Evolutionary conservation across 2,797 vertebrate genomes (phyloP).

Genomic region (Sylvilagus floridanus): DNA sequence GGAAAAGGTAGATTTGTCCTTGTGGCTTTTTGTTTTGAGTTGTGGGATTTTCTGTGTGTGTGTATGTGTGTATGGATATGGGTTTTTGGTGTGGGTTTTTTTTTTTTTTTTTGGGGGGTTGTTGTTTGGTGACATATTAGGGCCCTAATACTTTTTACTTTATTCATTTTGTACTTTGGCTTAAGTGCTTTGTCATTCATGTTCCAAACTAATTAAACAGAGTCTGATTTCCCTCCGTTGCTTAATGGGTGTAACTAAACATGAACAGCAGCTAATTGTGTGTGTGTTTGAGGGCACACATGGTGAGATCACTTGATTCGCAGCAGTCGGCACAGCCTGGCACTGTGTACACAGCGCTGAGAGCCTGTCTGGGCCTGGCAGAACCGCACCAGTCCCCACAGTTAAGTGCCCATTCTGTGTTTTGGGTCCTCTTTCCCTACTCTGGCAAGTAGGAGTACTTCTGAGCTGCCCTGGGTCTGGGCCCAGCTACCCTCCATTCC

Average conservation of each 20-base stretch:
- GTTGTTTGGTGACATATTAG: not conserved
- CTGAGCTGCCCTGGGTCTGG: not conserved
- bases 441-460: not conserved
- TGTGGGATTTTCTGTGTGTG: not conserved
- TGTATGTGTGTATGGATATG: not conserved
- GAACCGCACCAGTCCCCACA: accelerated
- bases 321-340: too few relatives aligned
- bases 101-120: not conserved
- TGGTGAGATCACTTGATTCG: not conserved
- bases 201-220: not conserved
- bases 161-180: conserved; percentile 15
- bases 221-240: not conserved
- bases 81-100: not conserved
- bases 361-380: not conserved
- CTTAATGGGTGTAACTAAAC: not conserved
- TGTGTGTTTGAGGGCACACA: too few relatives aligned
- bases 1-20: not conserved
- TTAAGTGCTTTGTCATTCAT: conserved; percentile 22
- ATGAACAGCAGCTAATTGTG: not conserved
- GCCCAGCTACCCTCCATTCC: too few relatives aligned
- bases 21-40: not conserved
- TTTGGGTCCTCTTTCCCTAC: not conserved
- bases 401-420: not conserved
- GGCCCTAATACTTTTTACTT: not conserved
- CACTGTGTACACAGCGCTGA: accelerated